Conservation (phyloP, 2,113 vertebrate genomes). For the Hypanus sabinus region DNA sequence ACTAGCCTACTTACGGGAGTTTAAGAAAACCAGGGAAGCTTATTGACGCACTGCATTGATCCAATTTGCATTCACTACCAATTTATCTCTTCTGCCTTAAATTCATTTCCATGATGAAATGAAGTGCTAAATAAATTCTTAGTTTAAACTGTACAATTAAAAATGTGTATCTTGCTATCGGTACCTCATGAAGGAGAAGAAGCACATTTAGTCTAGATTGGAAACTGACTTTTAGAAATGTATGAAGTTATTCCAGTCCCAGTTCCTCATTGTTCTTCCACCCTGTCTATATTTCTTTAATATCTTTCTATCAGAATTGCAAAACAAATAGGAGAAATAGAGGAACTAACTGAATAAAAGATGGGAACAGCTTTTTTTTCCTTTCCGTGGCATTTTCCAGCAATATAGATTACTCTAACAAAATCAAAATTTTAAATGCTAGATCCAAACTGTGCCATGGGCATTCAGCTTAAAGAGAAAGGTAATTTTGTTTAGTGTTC, state of each 20-base stretch:
- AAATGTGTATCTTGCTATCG: not conserved
- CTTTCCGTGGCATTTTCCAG: not conserved
- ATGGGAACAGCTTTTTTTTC: not conserved
- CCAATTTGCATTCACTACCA: not conserved
- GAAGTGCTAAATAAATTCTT: not conserved
- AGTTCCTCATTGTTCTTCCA: not conserved
- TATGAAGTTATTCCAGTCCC: not conserved
- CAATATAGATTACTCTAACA: not conserved
- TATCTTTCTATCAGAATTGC: not conserved
- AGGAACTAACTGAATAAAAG: not conserved
- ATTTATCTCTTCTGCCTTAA: not conserved
- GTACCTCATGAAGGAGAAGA: not conserved
- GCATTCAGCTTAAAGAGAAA: not conserved
- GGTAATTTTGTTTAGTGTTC: no score
- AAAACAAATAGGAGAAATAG: not conserved
- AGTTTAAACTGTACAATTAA: not conserved
- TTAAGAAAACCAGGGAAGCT: not conserved
- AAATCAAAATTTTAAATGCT: not conserved
- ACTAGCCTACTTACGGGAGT: not conserved
- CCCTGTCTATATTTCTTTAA: not conserved
- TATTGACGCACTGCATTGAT: not conserved
- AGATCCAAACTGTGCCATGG: not conserved
- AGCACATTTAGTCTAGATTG: not conserved
- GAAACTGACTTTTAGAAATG: not conserved
- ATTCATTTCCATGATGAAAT: not conserved